Percentiles rank a stretch among this genome's conserved stretches.
Evolutionary conservation across 2,797 vertebrate species (phyloP).

Genomic region (Trichosurus vulpecula): DNA sequence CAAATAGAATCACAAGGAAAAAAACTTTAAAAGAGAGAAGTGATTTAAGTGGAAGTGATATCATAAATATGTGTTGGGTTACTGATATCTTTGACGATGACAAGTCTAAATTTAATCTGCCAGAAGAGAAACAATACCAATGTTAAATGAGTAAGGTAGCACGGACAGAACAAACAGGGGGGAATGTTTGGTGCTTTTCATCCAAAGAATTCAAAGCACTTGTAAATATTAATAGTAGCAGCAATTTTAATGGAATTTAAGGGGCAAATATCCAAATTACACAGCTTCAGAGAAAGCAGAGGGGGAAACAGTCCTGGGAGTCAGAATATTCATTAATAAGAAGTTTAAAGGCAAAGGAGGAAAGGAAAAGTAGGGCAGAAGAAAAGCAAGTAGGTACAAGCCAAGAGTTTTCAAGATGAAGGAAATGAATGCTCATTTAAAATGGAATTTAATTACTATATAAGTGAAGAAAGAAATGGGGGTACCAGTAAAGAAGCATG

Average conservation of each 20-base stretch:
- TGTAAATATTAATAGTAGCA: constrained; percentile 62
- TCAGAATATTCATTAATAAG: constrained; percentile 53
- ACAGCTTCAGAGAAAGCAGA: constrained; percentile 9
- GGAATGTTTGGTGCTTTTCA: constrained; percentile 30
- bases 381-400: constrained; percentile 6
- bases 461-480: constrained; percentile 8
- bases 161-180: neutral
- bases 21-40: constrained; percentile 8
- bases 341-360: constrained; percentile 47
- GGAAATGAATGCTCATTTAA: constrained; percentile 40
- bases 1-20: neutral
- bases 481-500: neutral
- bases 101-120: constrained; percentile 55
- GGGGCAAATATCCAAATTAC: constrained; percentile 34
- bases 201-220: constrained; percentile 34
- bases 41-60: neutral
- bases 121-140: constrained; percentile 5
- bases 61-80: constrained; percentile 27
- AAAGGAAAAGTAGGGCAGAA: constrained; percentile 29
- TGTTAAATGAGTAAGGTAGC: constrained; percentile 43
- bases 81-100: constrained; percentile 16
- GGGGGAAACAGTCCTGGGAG: neutral
- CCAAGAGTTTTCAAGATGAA: neutral
- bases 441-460: constrained; percentile 14
- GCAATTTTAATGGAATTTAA: constrained; percentile 33